Base-by-base conservation (phyloP, 2,797 vertebrate species). In the Pyrrhura leucotis region DNA sequence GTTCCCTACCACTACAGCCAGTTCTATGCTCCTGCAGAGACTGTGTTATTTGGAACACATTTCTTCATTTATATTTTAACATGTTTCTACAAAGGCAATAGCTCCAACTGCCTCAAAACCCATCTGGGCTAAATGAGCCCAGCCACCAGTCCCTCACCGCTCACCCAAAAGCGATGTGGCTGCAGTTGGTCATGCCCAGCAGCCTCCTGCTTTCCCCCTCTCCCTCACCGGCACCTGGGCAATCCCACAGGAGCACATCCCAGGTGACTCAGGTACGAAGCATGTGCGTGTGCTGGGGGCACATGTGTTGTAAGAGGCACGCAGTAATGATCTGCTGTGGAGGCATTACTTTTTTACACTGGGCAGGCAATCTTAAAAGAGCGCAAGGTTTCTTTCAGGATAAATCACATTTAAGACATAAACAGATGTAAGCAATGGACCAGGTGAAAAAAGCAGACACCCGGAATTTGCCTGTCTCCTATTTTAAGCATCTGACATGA, bases 21-120 rank as follows among this genome's bases (percentile, higher is more conserved):
- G 71, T 93, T 82, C 76, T 44, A 62, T 14, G 6, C 11, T 89
- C 65, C 26, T 81, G 56, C 71, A 53, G 48, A 89, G 59, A 59
- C 1, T 3, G 33, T 85, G 93, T 77, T 14, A 74, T 7, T 74
- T 21, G 48, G 86, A 79, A 63, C 33, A 45, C 19, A 81, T 82
- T 39, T 88, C 47, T 67, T 84, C 69, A 74, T 91, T 84, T 51
- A 31, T 44, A 96, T 89, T 92, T 96, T 85, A 93, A 83, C 72
- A 71, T 53, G 65, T 28, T 96, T 94, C 85, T 74, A 72, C 85
- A 84, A 90, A 87, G 77, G 54, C 39, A 78, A 47, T 23, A 86
- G 51, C 68, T 81, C 65, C 26, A 63, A 80, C 31, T 9, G 11
- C 21, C 33, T 80, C 65, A 84, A 87, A 92, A 95, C 29, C 33